Conservation (phyloP, 2,113 vertebrate species). For the Carassius carassius region DNA sequence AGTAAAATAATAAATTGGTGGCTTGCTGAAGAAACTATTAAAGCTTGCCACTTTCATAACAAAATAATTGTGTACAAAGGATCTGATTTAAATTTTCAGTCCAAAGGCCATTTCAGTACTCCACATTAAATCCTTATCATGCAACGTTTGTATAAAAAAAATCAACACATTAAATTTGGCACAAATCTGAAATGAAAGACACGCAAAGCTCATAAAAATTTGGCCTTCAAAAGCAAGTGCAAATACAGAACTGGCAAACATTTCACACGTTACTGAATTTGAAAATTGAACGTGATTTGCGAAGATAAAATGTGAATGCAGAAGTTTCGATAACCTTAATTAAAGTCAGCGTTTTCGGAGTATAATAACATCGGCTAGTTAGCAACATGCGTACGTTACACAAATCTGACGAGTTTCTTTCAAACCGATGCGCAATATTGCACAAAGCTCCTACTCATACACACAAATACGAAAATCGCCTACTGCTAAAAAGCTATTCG, state of each 20-base stretch:
- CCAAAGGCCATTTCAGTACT: conserved; percentile 47
- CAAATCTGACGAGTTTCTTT: conserved; percentile 48
- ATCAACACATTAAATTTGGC: conserved; percentile 63
- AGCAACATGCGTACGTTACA: conserved; percentile 57
- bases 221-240: conserved; percentile 37
- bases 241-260: conserved; percentile 31
- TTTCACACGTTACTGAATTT: conserved; percentile 8
- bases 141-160: conserved; percentile 61
- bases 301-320: background rate
- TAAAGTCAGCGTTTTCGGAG: background rate
- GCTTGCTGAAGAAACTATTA: conserved; percentile 38
- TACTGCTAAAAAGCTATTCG: conserved; percentile 30
- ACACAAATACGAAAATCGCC: background rate
- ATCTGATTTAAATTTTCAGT: conserved; percentile 26
- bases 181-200: conserved; percentile 67
- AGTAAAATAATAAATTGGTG: conserved; percentile 16
- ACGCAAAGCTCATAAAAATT: conserved; percentile 52
- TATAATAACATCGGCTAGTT: conserved; percentile 44
- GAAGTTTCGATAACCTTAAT: background rate
- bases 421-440: conserved; percentile 43
- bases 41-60: conserved; percentile 28
- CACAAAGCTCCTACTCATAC: conserved; percentile 42
- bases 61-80: conserved; percentile 31
- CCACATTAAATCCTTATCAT: conserved; percentile 70
- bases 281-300: background rate